Base-by-base conservation (phyloP, 2,113 vertebrate species). In the Gallinago paraguaiae region DNA sequence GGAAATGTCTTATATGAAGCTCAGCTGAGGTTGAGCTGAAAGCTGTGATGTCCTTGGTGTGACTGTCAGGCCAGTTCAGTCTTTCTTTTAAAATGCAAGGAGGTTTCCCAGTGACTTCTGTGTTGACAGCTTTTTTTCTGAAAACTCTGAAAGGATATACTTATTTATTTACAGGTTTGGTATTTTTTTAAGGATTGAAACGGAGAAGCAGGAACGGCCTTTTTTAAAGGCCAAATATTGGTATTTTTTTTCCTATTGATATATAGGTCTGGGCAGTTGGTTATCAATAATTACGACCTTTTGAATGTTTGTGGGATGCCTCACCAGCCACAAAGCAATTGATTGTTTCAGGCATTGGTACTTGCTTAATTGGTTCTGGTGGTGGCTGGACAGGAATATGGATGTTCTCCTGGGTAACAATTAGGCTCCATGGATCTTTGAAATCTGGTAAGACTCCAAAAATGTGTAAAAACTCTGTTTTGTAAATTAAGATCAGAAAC, bases 401-500 rank as follows among this genome's bases (percentile, higher is more conserved):
- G n/a, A 48, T 92, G 24, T 95, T 96, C 65, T 97, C 69, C 57
- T 93, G 82, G 86, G 84, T 84, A 93, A 63, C 75, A 54, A 82
- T 95, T 93, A 86, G 60, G 43, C 61, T 96, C 63, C 79, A 16
- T 70, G 65, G 85, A 96, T 92, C 87, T 95, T 96, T 94, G 82
- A 84, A 70, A 23, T 90, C 84, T 98, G 96, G 94, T 96, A 61
- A n/a, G 46, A 88, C 86, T 95, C 93, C 92, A 98, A 90, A 96
- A 95, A 96, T 80, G 71, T 97, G 96, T 96, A 94, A 95, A 97
- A 96, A 81, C 67, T 93, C 85, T 95, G 78, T 96, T 98, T 97
- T 94, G 88, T 95, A 96, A 98, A 96, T 97, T 96, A 96, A 97
- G 93, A 97, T 95, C 95, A 95, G 92, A 94, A 90, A 90, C 96